phyloP scores from a whole-genome alignment of 2,113 vertebrate genomes.

The Lamprologus sp. region DNA sequence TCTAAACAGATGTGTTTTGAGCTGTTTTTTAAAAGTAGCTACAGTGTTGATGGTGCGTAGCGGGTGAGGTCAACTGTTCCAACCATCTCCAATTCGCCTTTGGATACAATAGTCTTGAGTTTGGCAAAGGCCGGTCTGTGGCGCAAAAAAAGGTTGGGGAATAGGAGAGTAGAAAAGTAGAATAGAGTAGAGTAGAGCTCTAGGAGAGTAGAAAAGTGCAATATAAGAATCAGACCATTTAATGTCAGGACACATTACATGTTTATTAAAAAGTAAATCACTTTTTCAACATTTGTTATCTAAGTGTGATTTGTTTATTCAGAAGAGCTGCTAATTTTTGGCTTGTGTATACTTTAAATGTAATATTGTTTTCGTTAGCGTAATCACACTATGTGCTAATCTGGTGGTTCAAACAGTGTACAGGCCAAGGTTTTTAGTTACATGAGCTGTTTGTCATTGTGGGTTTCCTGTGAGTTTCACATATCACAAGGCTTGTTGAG shows the following conservation, averaged over 20 bases:
- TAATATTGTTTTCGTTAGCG: accelerated
- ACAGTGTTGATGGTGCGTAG: too few relatives aligned
- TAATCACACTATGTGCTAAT: neutral
- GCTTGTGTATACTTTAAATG: neutral
- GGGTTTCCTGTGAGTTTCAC: neutral
- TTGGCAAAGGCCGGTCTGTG: neutral
- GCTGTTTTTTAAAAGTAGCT: too few relatives aligned
- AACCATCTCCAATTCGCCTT: too few relatives aligned
- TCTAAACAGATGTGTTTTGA: too few relatives aligned
- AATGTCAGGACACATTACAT: neutral
- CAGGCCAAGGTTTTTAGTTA: neutral
- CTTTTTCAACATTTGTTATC: neutral
- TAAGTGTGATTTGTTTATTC: neutral
- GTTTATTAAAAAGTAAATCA: neutral
- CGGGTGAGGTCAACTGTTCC: too few relatives aligned
- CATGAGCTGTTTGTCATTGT: neutral
- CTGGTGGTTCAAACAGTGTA: neutral
- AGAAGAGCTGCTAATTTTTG: neutral
- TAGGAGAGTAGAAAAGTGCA: neutral
- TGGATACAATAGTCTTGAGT: too few relatives aligned
- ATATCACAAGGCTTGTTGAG: neutral
- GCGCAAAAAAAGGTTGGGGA: neutral
- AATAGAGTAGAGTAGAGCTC: neutral
- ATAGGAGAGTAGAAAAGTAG: neutral
- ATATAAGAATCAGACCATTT: neutral